phyloP scores from a whole-genome alignment of 2,113 vertebrate species.

The Hypomesus transpacificus region DNA sequence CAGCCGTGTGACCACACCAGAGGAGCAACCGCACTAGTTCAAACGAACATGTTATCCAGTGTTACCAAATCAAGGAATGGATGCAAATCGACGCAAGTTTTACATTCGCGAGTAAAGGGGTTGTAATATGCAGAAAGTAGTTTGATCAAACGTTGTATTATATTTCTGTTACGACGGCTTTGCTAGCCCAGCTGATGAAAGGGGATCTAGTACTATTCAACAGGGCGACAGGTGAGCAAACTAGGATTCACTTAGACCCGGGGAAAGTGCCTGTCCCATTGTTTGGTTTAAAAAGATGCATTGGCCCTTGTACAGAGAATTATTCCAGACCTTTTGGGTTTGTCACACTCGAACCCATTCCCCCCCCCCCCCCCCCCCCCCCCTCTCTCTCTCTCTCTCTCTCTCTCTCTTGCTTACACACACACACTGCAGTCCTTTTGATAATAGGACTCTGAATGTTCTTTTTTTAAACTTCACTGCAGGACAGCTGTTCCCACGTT shows the following conservation, averaged over 20 bases:
- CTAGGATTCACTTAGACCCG: conserved; percentile 21
- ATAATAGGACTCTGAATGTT: conserved; percentile 37
- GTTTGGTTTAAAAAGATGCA: conserved; percentile 48
- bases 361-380: too few relatives aligned
- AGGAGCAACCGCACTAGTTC: background rate
- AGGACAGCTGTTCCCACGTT: background rate
- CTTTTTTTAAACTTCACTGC: background rate
- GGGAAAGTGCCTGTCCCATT: conserved; percentile 27
- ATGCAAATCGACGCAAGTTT: background rate
- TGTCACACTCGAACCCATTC: conserved; percentile 5
- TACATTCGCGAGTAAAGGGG: too few relatives aligned
- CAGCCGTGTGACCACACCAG: background rate
- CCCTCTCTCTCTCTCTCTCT: conserved; percentile 6
- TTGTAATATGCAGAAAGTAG: background rate
- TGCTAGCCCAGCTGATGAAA: conserved; percentile 19
- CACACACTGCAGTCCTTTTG: conserved; percentile 33
- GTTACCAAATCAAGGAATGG: background rate
- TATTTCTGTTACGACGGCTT: background rate
- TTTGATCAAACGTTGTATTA: background rate
- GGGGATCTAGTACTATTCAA: conserved; percentile 38
- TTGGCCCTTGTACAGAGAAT: conserved; percentile 23
- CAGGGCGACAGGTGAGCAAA: conserved; percentile 52
- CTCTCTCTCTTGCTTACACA: background rate
- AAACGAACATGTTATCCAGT: background rate
- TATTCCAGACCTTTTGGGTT: conserved; percentile 31